A percentile compares a stretch with the other conserved stretches of the same genome.
These are phyloP conservation scores for Meloe dianella DNA, from an alignment of 2,888 invertebrate species.

Conservation along the genomic window DNA sequence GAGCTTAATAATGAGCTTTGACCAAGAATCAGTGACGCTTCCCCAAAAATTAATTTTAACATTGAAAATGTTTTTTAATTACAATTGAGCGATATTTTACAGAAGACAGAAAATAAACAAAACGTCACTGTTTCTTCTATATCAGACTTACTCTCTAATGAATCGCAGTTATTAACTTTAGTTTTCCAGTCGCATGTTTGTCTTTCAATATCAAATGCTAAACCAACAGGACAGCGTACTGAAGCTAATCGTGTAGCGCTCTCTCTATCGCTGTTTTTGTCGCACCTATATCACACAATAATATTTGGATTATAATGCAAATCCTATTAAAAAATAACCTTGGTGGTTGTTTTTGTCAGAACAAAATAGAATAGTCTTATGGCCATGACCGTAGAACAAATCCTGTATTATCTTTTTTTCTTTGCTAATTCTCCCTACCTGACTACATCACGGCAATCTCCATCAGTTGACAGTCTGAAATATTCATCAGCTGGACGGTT, in stretches of 20 bases:
- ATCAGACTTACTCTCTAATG: conserved; percentile 86
- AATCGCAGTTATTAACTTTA: conserved; percentile 94
- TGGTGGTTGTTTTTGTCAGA: not conserved
- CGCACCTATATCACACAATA: conserved; percentile 73
- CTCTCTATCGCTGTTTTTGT: conserved; percentile 87
- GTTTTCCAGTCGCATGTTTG: conserved; percentile 98
- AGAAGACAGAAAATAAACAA: not conserved
- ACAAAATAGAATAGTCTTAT: conserved; percentile 8
- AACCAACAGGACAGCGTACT: conserved; percentile 87
- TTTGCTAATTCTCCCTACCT: conserved; percentile 65
- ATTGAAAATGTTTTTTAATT: not conserved
- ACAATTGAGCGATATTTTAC: not conserved
- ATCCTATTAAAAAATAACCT: not conserved
- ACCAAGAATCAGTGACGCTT: conserved; percentile 52
- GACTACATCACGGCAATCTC: conserved; percentile 92
- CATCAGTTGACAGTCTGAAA: conserved; percentile 82
- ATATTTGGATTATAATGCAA: conserved; percentile 13
- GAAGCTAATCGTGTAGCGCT: conserved; percentile 86
- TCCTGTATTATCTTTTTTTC: not conserved
- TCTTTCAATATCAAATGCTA: conserved; percentile 92
- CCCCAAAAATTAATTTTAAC: conserved; percentile 16
- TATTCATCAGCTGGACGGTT: conserved; percentile 90
- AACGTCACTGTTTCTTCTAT: conserved; percentile 52
- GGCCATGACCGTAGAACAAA: conserved; percentile 7
- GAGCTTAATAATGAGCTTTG: conserved; percentile 38